A percentile compares a stretch with the other conserved stretches of the same genome.
Evolutionary conservation across 2,113 vertebrate species (phyloP).

Genomic region (Chiloscyllium plagiosum): DNA sequence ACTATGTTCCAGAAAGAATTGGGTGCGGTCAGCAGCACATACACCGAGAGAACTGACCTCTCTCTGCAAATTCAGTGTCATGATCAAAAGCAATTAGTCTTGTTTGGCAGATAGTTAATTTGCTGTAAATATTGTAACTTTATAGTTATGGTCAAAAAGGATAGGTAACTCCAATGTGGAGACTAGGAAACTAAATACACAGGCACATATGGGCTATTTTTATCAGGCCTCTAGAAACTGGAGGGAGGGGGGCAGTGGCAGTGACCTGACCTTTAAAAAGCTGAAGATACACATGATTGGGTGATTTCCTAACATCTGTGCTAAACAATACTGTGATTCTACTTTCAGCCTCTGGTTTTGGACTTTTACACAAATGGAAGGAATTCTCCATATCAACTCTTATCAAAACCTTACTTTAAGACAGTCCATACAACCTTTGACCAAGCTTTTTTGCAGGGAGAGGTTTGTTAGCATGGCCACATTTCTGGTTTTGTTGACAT

Average conservation of each 20-base stretch:
- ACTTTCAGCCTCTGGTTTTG: too few relatives aligned
- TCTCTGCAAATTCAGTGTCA: background rate
- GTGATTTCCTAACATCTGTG: too few relatives aligned
- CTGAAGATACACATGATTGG: too few relatives aligned
- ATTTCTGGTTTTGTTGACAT: too few relatives aligned
- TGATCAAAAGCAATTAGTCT: background rate
- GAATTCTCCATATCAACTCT: background rate
- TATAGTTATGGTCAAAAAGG: background rate
- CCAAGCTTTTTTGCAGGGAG: background rate
- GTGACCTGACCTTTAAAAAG: too few relatives aligned
- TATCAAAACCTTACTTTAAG: background rate
- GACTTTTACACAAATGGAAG: too few relatives aligned
- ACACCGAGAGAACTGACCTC: background rate
- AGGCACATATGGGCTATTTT: background rate
- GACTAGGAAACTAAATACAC: background rate
- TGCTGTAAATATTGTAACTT: background rate
- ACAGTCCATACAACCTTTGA: background rate
- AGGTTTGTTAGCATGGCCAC: too few relatives aligned
- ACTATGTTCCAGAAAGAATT: background rate
- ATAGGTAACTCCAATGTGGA: background rate
- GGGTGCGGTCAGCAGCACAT: background rate
- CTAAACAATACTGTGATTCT: too few relatives aligned
- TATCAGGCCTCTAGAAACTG: too few relatives aligned
- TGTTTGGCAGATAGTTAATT: constrained; percentile 6
- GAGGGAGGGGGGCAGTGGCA: too few relatives aligned